Percentiles rank a stretch among this genome's conserved stretches.
These are phyloP conservation scores for Harpagifer antarcticus DNA, from an alignment of 2,797 vertebrate genomes.

Conservation along the genomic window DNA sequence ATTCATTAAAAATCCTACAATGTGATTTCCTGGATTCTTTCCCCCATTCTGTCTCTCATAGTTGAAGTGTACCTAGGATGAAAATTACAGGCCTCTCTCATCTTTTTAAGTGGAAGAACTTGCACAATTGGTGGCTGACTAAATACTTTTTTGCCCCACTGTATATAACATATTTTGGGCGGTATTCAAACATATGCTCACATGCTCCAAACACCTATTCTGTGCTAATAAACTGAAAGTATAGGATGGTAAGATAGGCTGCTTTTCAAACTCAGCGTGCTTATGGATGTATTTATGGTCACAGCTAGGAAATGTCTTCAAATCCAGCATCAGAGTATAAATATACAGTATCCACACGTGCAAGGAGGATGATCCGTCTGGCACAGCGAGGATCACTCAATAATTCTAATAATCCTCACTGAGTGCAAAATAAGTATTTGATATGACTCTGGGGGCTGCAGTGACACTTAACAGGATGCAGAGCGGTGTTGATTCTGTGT, in stretches of 20 bases:
- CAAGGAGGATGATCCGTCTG: slow-evolving; percentile 57
- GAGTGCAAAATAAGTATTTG: slow-evolving; percentile 58
- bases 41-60: too few species aligned
- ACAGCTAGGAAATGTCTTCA: slow-evolving; percentile 16
- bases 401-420: slow-evolving; percentile 65
- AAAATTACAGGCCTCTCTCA: too few species aligned
- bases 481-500: slow-evolving; percentile 42
- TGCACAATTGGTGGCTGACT: too few species aligned
- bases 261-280: slow-evolving; percentile 16
- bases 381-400: slow-evolving; percentile 50
- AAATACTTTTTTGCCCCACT: too few species aligned
- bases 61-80: too few species aligned
- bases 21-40: too few species aligned
- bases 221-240: slow-evolving; percentile 15
- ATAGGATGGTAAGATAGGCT: not conserved
- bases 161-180: slow-evolving; percentile 19
- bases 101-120: too few species aligned
- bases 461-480: not conserved
- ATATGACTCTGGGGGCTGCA: slow-evolving; percentile 34
- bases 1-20: too few species aligned
- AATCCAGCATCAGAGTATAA: slow-evolving; percentile 33
- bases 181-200: not conserved
- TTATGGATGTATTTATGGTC: slow-evolving; percentile 8
- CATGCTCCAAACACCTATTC: slow-evolving; percentile 5
- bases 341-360: slow-evolving; percentile 34